Base-by-base conservation (phyloP, 1,140 invertebrate species). In the Meloidogyne hapla region DNA sequence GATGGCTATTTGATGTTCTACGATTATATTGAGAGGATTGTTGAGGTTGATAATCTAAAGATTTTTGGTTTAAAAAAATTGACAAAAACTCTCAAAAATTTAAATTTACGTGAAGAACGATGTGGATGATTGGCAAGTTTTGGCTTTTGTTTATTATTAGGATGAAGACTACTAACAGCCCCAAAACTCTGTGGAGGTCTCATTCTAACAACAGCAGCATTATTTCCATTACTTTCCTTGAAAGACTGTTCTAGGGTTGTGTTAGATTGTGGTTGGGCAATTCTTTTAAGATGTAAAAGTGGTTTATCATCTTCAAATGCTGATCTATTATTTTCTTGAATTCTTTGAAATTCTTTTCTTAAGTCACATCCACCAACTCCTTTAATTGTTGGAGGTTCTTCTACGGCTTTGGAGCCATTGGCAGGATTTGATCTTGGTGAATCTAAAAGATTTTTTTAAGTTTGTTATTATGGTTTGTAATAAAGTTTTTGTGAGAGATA, bases 321-420 rank as follows among this genome's bases (percentile, higher is more conserved):
- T 18, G 38, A 69, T n/a, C 76, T 48, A 66, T 81, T 89, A 48
- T 83, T 80, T 78, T 90, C 90, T 88, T 97, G 95, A 78, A 98
- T 95, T 88, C 96, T 93, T 87, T 96, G 94, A 91, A 98, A 98
- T 89, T 95, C 95, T 73, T 94, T 91, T n/a, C 94, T 90, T 67
- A 96, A 89, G 10, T 94, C 95, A 88, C 95, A 93, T 64, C 94
- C 94, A 74, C 28, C 28, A n/a, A 21, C 65, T 6, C 71, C 71
- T 63, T 73, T 73, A 38, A 73, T 73, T 40, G 71, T 73, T 40
- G 61, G 56, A 12, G 26, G 21, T 40, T 73, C 71, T 33, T 63
- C 45, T 12, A 64, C 48, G 21, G 45, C 18, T 72, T 33, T 25
- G n/a, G 69, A 25, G 38, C 71, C 26, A 0, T 38, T 26, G 5